Conservation (phyloP, 1,140 invertebrate species). For the Drosophila sproati region DNA sequence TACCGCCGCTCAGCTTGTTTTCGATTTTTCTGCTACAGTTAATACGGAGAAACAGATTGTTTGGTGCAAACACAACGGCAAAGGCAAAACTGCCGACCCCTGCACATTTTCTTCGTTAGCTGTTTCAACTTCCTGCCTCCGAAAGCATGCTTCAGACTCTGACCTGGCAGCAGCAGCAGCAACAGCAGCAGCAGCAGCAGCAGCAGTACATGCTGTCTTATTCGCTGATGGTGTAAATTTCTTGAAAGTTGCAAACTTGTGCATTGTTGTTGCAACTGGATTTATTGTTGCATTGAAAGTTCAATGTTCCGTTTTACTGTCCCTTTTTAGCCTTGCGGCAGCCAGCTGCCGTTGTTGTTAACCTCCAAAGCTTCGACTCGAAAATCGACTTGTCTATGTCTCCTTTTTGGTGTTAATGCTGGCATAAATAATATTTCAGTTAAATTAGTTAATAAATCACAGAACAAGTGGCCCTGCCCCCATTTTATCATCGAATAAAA, state of each 20-base stretch:
- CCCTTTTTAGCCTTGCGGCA: constrained; percentile 10
- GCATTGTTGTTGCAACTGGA: constrained; percentile 55
- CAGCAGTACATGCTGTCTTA: constrained; percentile 60
- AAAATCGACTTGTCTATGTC: constrained; percentile 13
- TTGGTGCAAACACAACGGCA: constrained; percentile 59
- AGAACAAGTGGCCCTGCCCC: constrained; percentile 11
- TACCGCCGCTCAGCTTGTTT: constrained; percentile 67
- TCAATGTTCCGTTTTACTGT: constrained; percentile 52
- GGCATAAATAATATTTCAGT: constrained; percentile 63
- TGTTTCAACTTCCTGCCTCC: constrained; percentile 66
- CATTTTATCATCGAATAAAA: neutral
- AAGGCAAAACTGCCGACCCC: constrained; percentile 63
- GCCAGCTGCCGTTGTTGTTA: constrained; percentile 15
- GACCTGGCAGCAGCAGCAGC: constrained; percentile 34
- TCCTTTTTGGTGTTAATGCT: constrained; percentile 7
- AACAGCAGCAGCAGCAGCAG: constrained; percentile 5
- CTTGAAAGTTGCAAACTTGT: constrained; percentile 76
- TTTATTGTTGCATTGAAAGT: constrained; percentile 50
- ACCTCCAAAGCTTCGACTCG: constrained; percentile 5
- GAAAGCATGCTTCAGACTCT: constrained; percentile 37
- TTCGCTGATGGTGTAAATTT: constrained; percentile 83
- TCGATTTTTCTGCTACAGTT: constrained; percentile 72
- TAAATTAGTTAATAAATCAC: constrained; percentile 78
- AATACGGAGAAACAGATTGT: constrained; percentile 75
- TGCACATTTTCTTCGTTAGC: constrained; percentile 75